These are phyloP conservation scores for Drosophila paramelanica DNA, from an alignment of 2,888 invertebrate genomes.

Conservation along the genomic window DNA sequence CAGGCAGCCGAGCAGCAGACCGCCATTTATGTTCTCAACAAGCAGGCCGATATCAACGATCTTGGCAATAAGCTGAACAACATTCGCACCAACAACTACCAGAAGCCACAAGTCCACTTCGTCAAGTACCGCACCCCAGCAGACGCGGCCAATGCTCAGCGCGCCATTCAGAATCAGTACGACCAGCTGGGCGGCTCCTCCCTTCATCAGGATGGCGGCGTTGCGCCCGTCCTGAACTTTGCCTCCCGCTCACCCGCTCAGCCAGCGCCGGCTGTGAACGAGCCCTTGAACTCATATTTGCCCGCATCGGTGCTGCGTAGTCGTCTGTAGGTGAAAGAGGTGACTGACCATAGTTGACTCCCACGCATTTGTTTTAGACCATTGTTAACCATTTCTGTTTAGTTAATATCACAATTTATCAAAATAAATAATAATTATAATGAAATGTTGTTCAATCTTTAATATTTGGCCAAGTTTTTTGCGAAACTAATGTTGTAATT, in stretches of 20 bases:
- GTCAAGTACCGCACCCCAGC: constrained; percentile 83
- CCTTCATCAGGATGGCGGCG: constrained; percentile 72
- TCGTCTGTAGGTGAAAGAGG: constrained; percentile 51
- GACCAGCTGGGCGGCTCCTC: constrained; percentile 75
- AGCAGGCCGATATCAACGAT: constrained; percentile 78
- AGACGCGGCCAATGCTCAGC: constrained; percentile 82
- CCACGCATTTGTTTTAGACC: constrained; percentile 47
- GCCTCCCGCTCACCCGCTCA: constrained; percentile 63
- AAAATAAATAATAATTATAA: constrained; percentile 30
- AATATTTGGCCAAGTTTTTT: constrained; percentile 18
- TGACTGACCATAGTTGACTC: constrained; percentile 37
- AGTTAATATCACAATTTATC: constrained; percentile 51
- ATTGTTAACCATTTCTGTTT: constrained; percentile 48
- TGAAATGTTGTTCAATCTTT: constrained; percentile 7
- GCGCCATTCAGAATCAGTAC: constrained; percentile 79
- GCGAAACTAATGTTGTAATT: constrained; percentile 38
- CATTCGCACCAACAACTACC: constrained; percentile 62
- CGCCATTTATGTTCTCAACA: constrained; percentile 81
- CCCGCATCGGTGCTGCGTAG: constrained; percentile 71
- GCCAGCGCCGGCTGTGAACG: constrained; percentile 37
- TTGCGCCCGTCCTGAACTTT: constrained; percentile 80
- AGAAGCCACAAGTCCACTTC: constrained; percentile 82
- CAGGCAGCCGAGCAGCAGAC: constrained; percentile 80
- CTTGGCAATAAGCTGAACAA: constrained; percentile 75
- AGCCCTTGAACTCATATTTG: constrained; percentile 65